Conservation (phyloP, 1,140 invertebrate genomes). For the Eumaeus atala region DNA sequence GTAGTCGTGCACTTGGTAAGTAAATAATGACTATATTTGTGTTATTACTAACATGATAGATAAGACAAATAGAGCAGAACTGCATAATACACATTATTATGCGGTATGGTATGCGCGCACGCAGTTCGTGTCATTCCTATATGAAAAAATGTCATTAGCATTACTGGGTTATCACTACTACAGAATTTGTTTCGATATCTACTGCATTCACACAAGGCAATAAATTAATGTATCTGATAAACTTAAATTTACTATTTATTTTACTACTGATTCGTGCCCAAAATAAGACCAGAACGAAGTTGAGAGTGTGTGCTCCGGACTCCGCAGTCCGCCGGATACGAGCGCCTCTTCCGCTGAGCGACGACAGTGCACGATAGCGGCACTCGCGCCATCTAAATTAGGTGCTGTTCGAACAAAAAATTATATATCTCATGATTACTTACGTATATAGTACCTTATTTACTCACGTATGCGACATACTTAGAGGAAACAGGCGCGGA, state of each 20-base stretch:
- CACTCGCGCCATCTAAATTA: slow-evolving; percentile 33
- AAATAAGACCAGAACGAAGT: no score
- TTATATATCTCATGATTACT: no score
- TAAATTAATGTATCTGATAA: no score
- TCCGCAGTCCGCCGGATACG: slow-evolving; percentile 32
- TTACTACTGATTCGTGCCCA: no score
- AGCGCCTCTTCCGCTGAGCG: slow-evolving; percentile 42
- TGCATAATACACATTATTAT: slow-evolving; percentile 42
- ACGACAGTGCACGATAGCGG: slow-evolving; percentile 31
- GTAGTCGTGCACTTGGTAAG: no score
- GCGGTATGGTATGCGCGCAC: slow-evolving; percentile 47
- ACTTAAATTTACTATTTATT: no score
- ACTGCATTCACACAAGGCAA: background rate
- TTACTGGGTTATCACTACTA: slow-evolving; percentile 23
- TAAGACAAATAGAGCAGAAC: slow-evolving; percentile 60
- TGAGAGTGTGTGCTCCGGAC: no score
- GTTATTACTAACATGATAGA: slow-evolving; percentile 58
- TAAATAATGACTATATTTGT: slow-evolving; percentile 31
- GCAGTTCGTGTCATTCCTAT: slow-evolving; percentile 46
- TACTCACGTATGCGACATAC: no score
- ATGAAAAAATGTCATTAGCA: slow-evolving; percentile 56
- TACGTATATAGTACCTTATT: no score
- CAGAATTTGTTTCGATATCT: slow-evolving; percentile 1
- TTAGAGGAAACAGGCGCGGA: no score
- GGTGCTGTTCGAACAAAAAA: slow-evolving; percentile 14